These are phyloP conservation scores for Polydrusus cervinus DNA, from an alignment of 2,888 invertebrate species.

Conservation along the genomic window DNA sequence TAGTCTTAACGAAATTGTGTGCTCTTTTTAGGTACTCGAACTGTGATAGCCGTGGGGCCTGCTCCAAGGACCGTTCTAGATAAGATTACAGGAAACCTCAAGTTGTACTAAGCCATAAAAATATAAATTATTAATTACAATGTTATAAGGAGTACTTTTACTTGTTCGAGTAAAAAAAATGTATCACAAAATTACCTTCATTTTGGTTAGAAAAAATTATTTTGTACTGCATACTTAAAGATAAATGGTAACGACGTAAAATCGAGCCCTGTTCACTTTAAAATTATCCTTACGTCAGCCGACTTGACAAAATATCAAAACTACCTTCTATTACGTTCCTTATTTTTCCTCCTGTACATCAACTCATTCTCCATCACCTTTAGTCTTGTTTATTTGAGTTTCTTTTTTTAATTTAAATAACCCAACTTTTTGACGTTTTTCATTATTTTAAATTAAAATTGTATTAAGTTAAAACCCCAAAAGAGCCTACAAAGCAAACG, in stretches of 20 bases:
- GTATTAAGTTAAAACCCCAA: no score
- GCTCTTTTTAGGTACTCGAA: slow-evolving; percentile 75
- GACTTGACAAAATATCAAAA: not conserved
- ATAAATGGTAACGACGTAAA: no score
- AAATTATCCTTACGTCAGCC: not conserved
- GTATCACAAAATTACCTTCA: no score
- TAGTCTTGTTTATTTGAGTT: no score
- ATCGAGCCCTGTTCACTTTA: no score
- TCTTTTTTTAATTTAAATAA: not conserved
- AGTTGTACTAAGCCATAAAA: slow-evolving; percentile 78
- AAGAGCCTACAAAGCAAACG: not conserved
- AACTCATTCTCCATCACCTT: no score
- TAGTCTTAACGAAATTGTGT: not conserved
- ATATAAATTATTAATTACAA: slow-evolving; percentile 19
- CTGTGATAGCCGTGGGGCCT: slow-evolving; percentile 95
- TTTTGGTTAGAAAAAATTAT: no score
- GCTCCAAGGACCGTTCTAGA: slow-evolving; percentile 85
- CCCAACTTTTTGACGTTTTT: no score
- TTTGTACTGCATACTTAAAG: no score
- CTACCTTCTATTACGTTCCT: not conserved
- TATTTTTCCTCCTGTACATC: no score
- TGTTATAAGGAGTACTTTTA: not conserved
- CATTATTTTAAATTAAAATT: no score
- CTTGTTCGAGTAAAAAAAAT: slow-evolving; percentile 2
- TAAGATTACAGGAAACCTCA: slow-evolving; percentile 90